A percentile compares a stretch with the other conserved stretches of the same genome.
phyloP scores from a whole-genome alignment of 2,797 vertebrate genomes.

The Malurus leucopterus region DNA sequence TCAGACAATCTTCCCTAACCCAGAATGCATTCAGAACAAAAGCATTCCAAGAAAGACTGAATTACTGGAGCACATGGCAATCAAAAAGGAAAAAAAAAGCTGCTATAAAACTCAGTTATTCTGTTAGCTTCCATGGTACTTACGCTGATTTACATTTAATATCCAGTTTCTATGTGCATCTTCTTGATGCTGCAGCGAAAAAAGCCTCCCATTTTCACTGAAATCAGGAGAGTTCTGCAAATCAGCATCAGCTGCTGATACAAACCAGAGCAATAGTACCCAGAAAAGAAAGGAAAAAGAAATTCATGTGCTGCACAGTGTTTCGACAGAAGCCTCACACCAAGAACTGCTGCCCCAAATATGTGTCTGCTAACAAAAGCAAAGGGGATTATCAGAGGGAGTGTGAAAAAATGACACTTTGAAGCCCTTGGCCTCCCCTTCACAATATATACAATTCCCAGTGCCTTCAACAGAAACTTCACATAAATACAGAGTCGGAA shows the following conservation, averaged over 20 bases:
- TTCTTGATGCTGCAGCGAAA: not conserved
- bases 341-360: not conserved
- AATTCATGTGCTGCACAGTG: not conserved
- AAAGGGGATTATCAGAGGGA: not conserved
- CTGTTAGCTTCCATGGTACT: not conserved
- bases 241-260: not conserved
- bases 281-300: not conserved
- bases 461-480: conserved; percentile 10
- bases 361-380: conserved; percentile 2
- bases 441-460: not conserved
- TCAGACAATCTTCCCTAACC: not conserved
- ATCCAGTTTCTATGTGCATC: not conserved
- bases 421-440: not conserved
- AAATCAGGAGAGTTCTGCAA: not conserved
- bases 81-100: not conserved
- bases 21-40: not conserved
- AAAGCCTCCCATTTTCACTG: not conserved
- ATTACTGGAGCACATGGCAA: not conserved
- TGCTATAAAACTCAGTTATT: not conserved
- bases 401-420: conserved; percentile 10
- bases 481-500: conserved; percentile 24
- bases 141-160: not conserved
- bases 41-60: not conserved
- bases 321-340: not conserved
- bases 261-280: not conserved